phyloP scores from a whole-genome alignment of 2,113 vertebrate species.

The Rhizomys pruinosus region DNA sequence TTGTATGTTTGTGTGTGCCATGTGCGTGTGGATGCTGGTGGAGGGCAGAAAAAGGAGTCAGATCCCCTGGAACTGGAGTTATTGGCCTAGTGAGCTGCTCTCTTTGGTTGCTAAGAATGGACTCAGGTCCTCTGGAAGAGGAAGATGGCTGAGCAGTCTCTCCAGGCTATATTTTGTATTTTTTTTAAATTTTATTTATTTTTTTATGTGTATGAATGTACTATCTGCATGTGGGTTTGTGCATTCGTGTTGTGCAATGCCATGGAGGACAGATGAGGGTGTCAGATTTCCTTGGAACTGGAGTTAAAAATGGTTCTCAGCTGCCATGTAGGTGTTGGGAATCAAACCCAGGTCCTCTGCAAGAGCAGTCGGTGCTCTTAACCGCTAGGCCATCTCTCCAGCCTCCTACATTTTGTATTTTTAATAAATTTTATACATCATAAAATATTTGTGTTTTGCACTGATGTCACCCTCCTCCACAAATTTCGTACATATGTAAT shows the following conservation, averaged over 20 bases:
- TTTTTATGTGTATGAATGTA: not conserved
- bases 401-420: not conserved
- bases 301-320: not conserved
- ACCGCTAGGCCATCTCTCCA: not conserved
- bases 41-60: too few relatives aligned
- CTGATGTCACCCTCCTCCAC: not conserved
- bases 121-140: too few relatives aligned
- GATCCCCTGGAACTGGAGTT: not conserved
- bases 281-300: not conserved
- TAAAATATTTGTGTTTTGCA: not conserved
- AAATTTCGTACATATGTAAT: not conserved
- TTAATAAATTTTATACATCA: not conserved
- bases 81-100: too few relatives aligned
- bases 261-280: too few relatives aligned
- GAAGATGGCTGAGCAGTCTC: too few relatives aligned
- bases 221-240: too few relatives aligned
- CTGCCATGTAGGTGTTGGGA: not conserved
- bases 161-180: too few relatives aligned
- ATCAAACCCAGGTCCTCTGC: not conserved
- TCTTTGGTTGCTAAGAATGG: too few relatives aligned
- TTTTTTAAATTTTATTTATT: not conserved
- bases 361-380: too few relatives aligned
- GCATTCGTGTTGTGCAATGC: too few relatives aligned
- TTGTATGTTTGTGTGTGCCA: too few relatives aligned
- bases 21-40: too few relatives aligned